Evolutionary conservation across 2,113 vertebrate species (phyloP), one percentile per base, ranked within the genome.

Genomic region (Chrysemys picta): DNA sequence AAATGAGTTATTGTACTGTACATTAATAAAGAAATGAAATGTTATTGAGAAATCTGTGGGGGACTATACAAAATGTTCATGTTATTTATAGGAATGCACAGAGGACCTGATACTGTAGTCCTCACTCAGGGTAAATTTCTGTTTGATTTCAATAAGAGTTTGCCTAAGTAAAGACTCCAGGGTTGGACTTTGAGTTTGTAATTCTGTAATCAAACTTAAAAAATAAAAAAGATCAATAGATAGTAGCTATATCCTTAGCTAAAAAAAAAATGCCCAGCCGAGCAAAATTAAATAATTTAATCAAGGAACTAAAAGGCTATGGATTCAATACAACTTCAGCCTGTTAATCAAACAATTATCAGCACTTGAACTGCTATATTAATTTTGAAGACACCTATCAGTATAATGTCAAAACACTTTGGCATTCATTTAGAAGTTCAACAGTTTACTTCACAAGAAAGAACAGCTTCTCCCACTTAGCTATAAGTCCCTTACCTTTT

Each of bases 271-370:
- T 83, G 49, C 81, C 45, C 25, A 49, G 21, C 21, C 42, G 54
- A 94, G 10, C 96, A 88, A 93, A 54, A 80, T 90, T 6, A 90
- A 89, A 83, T 79, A 87, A 14, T 54, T 89, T 62, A 76, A 75
- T 89, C 80, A 42, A 87, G 84, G 57, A 90, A 83, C n/a, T n/a
- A 35, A 52, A 89, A 62, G 91, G 84, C 56, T 52, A 87, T 53
- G 94, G 53, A 93, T 87, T 85, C 65, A 59, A 42, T 53, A 52
- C 82, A 91, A 56, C 54, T 38, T 79, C 42, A 78, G 29, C 12
- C 25, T 57, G 92, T 56, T 80, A 84, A 93, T 24, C 57, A 81
- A 69, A 38, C 65, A 72, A 22, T 25, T 29, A 7, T 84, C 54
- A 45, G 65, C 5, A 8, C 29, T 42, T 81, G 59, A 91, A 95